Evolutionary conservation across 2,797 vertebrate genomes (phyloP).

Genomic region (Epinephelus awoara): DNA sequence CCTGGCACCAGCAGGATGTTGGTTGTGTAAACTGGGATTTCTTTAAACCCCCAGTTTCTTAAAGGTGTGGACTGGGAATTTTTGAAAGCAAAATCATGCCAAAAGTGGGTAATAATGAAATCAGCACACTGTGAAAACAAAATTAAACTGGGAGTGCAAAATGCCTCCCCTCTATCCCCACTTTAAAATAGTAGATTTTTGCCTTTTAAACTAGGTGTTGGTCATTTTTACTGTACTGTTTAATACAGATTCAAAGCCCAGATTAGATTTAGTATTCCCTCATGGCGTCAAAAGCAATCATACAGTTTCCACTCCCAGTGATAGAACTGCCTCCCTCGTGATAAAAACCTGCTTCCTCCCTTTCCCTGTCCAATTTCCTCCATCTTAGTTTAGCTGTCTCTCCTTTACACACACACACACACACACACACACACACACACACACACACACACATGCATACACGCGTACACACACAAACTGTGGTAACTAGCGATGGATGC

Average conservation of each 20-base stretch:
- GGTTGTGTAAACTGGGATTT: neutral
- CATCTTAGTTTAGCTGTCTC: slow-evolving; percentile 63
- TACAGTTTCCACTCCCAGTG: slow-evolving; percentile 53
- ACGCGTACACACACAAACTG: neutral
- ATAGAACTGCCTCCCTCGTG: slow-evolving; percentile 68
- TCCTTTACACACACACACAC: neutral
- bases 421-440: neutral
- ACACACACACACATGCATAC: neutral
- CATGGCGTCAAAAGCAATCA: slow-evolving; percentile 74
- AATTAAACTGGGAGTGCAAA: neutral
- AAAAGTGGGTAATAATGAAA: neutral
- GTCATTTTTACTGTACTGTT: slow-evolving; percentile 40
- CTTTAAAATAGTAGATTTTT: slow-evolving; percentile 24
- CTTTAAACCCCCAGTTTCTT: neutral
- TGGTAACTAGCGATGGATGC: slow-evolving; percentile 53
- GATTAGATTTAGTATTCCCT: slow-evolving; percentile 64
- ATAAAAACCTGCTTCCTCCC: slow-evolving; percentile 57
- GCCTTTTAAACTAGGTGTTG: slow-evolving; percentile 26
- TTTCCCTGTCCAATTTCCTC: slow-evolving; percentile 66
- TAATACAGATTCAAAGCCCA: slow-evolving; percentile 43
- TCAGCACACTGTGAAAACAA: neutral
- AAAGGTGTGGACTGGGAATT: neutral
- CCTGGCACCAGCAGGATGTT: neutral
- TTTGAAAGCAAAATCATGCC: neutral
- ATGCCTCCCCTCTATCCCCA: neutral